Conservation (phyloP, 2,888 invertebrate species). For the Macroteleia sp. region DNA sequence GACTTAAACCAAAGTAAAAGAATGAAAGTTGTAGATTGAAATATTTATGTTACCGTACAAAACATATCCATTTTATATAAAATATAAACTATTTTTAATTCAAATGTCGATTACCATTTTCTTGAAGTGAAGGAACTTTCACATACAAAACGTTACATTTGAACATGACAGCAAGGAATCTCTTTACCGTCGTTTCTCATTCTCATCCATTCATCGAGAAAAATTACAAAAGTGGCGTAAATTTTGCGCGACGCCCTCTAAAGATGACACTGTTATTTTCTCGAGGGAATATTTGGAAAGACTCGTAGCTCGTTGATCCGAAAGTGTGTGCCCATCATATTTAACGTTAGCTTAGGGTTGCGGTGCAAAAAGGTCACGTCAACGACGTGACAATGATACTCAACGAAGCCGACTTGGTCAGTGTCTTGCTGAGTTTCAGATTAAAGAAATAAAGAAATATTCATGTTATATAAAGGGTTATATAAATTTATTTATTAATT, state of each 20-base stretch:
- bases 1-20: no score
- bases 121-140: no score
- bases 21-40: no score
- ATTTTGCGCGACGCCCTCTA: slow-evolving; percentile 48
- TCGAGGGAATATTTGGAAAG: slow-evolving; percentile 55
- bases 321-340: slow-evolving; percentile 60
- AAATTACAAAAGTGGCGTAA: slow-evolving; percentile 53
- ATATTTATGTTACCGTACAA: no score
- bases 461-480: no score
- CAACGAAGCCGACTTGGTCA: slow-evolving; percentile 45
- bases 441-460: background rate
- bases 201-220: slow-evolving; percentile 20
- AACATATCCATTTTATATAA: no score
- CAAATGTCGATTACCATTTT: no score
- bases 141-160: no score
- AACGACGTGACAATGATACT: slow-evolving; percentile 57
- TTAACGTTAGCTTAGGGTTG: slow-evolving; percentile 51
- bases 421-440: no score
- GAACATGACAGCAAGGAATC: background rate
- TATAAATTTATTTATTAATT: no score
- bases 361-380: slow-evolving; percentile 50
- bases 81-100: no score
- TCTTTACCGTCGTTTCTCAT: slow-evolving; percentile 10
- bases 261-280: slow-evolving; percentile 48
- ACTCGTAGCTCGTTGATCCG: slow-evolving; percentile 60